These are phyloP conservation scores for Geotrypetes seraphini DNA, from an alignment of 2,797 vertebrate species.

Conservation along the genomic window DNA sequence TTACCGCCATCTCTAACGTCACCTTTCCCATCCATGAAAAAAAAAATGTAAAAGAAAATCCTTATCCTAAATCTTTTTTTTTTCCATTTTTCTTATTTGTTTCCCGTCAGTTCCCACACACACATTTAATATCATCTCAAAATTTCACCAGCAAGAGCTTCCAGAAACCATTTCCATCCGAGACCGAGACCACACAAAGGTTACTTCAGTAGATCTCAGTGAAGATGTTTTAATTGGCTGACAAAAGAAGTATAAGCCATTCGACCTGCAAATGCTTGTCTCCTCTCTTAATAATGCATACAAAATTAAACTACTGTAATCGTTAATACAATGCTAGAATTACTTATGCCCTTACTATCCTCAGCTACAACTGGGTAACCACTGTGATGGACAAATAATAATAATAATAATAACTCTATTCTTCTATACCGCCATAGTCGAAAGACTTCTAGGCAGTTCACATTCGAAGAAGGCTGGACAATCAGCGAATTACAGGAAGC, in stretches of 20 bases:
- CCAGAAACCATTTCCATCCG: constrained; percentile 49
- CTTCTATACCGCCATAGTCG: too few relatives aligned
- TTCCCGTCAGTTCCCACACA: constrained; percentile 91
- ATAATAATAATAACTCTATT: too few relatives aligned
- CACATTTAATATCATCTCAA: constrained; percentile 67
- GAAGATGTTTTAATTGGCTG: constrained; percentile 73
- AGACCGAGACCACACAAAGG: constrained; percentile 90
- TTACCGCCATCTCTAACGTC: constrained; percentile 76
- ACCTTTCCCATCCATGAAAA: constrained; percentile 79
- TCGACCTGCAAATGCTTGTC: constrained; percentile 54
- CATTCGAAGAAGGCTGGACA: too few relatives aligned
- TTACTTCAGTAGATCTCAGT: constrained; percentile 60
- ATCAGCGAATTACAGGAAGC: too few relatives aligned
- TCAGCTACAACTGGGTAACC: too few relatives aligned
- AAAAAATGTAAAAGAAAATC: constrained; percentile 79
- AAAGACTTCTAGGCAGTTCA: too few relatives aligned
- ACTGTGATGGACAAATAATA: too few relatives aligned
- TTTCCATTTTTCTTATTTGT: too few relatives aligned
- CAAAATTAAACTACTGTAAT: constrained; percentile 35
- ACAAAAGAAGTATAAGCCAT: constrained; percentile 50
- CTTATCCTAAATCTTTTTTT: constrained; percentile 73
- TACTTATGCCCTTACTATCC: too few relatives aligned
- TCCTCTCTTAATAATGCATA: constrained; percentile 36
- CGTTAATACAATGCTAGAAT: too few relatives aligned
- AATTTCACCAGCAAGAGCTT: constrained; percentile 56